Base-by-base conservation (phyloP, 2,113 vertebrate species). In the Proterorhinus semilunaris region DNA sequence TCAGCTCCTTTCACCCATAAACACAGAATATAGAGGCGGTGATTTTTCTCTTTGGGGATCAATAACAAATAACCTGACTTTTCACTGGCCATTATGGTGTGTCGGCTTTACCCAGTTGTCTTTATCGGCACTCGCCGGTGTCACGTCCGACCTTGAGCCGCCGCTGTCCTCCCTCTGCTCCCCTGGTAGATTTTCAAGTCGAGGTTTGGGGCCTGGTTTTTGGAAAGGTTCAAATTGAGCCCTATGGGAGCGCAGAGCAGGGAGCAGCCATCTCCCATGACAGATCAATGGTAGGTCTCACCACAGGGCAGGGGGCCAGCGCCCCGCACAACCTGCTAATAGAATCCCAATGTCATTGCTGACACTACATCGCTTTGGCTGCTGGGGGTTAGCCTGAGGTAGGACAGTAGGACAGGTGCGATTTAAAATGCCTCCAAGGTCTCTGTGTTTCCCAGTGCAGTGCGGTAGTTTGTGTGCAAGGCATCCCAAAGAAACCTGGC, bases 241-340 rank as follows among this genome's bases (percentile, higher is more conserved):
- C 89, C 83, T 78, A 70, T 82, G 88, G 91, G 90, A 92, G 81
- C 9, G 76, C 69, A 71, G 79, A 81, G 76, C 71, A 73, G 81
- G 84, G 87, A 85, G 71, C 87, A 88, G 88, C 86, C 88, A 88
- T 92, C 91, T 93, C 91, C 91, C 89, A 90, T 93, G 92, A 92
- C 91, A 90, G 91, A 92, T 92, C 92, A 92, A 93, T 92, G 92
- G 88, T 91, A 81, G 91, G 89, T 86, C 89, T 87, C 88, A 90
- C 88, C 88, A 85, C 91, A 87, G 86, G 90, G 87, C 91, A 87
- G 80, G 82, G 74, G 87, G 91, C 90, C 90, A 91, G 85, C 68
- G 74, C 81, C 87, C 88, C 55, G 78, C 82, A 66, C 87, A 91
- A 89, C 88, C 89, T 86, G 87, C 87, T 91, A 93, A 92, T 91